phyloP scores from a whole-genome alignment of 2,113 vertebrate species.

The Rhabdornis inornatus region DNA sequence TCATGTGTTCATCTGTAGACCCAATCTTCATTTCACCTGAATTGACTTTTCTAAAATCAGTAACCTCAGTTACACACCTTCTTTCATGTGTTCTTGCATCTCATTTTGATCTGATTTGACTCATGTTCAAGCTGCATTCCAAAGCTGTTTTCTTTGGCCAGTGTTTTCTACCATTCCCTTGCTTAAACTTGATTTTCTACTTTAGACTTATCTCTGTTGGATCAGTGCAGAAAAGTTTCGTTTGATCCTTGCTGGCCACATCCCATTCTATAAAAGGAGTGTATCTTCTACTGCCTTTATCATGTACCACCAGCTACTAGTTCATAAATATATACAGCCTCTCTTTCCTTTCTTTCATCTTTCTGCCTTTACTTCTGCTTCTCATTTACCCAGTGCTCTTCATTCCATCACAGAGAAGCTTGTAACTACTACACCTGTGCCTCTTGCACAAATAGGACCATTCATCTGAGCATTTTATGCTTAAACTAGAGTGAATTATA shows the following conservation, averaged over 20 bases:
- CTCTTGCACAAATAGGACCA: neutral
- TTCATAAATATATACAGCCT: neutral
- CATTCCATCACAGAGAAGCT: neutral
- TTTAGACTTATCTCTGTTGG: neutral
- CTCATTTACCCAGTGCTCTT: neutral
- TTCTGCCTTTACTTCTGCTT: neutral
- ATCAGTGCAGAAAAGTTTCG: neutral
- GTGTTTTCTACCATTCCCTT: neutral
- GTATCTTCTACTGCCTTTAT: neutral
- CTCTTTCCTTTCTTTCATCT: neutral
- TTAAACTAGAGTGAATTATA: neutral
- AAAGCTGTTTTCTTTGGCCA: neutral
- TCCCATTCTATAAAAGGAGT: neutral
- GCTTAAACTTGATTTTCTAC: neutral
- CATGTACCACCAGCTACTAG: neutral
- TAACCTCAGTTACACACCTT: neutral
- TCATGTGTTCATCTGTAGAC: neutral
- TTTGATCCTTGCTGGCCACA: neutral
- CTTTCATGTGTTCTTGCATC: neutral
- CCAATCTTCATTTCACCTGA: neutral
- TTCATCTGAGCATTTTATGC: neutral
- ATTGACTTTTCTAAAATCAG: neutral
- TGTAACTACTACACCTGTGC: rapidly evolving
- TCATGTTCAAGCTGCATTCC: neutral
- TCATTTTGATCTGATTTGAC: neutral